Base-by-base conservation (phyloP, 2,888 invertebrate genomes). In the Dicycla oo region DNA sequence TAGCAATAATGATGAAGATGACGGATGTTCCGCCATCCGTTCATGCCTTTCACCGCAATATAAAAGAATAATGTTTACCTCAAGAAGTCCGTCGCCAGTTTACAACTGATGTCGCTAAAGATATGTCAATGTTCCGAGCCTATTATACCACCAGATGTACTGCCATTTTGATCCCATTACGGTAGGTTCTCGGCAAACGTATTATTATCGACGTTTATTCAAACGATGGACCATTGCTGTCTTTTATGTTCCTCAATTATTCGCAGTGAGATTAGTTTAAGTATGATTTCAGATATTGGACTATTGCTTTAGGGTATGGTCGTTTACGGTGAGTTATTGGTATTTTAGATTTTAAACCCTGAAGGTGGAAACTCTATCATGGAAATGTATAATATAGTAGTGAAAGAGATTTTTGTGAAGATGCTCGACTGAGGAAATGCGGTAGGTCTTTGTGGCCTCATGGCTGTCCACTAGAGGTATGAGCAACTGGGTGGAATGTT, bases 91-190 rank as follows among this genome's bases (percentile, higher is more conserved):
- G 63, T 73, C 62, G 73, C 76, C 69, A 63, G 80, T 82, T 84
- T 78, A 84, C 75, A 65, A 60, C 63, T 84, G 91, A 91, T 91
- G 90, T 85, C 87, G 86, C 83, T 81, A 84, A 83, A 85, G 91
- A 91, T 91, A 91, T 75, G 90, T 88, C 89, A 86, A 76, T 76
- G 81, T 78, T 81, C 40, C 68, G 23, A 61, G 78, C 64, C 82
- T 67, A 78, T 80, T 80, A 80, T 80, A 81, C 79, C 47, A 60
- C 75, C 51, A 70, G 54, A 2, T 20, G 7, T 23, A 45, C 75
- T 51, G 70, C 56, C 62, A 69, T 71, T 82, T 76, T 79, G 83
- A 72, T 80, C 54, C 73, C 81, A 85, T 81, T 84, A 73, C 40
- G n/a, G 58, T 56, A 5, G 34, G 66, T 53, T 63, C 69, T 62